Percentiles rank a stretch among this genome's conserved stretches.
Evolutionary conservation across 2,888 invertebrate genomes (phyloP).

Genomic region (Tachina grossa): DNA sequence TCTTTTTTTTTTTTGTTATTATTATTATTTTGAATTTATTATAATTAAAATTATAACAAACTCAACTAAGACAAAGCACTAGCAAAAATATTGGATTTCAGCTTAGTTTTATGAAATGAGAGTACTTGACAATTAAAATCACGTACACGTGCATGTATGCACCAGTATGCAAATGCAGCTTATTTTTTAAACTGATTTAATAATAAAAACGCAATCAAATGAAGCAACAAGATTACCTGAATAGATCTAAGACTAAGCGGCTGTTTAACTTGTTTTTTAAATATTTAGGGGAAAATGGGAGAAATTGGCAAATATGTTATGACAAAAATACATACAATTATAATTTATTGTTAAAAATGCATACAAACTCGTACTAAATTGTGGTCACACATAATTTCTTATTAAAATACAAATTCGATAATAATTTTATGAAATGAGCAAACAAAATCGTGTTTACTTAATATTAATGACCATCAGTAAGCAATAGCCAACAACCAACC

Average conservation of each 20-base stretch:
- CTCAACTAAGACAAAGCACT: no score
- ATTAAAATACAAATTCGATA: slow-evolving; percentile 19
- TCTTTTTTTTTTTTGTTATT: no score
- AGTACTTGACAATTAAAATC: no score
- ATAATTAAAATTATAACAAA: no score
- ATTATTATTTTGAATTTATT: no score
- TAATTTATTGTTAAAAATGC: background rate
- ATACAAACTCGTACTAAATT: slow-evolving; percentile 9
- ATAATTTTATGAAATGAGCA: slow-evolving; percentile 12
- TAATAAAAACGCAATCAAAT: background rate
- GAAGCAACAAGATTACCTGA: background rate
- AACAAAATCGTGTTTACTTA: slow-evolving; percentile 30
- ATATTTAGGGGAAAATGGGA: slow-evolving; percentile 13
- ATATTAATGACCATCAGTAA: slow-evolving; percentile 14
- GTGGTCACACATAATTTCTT: slow-evolving; percentile 30
- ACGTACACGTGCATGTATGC: no score
- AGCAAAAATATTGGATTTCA: no score
- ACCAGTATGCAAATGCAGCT: no score
- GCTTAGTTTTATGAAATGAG: no score
- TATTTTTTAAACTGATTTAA: background rate
- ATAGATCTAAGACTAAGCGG: background rate
- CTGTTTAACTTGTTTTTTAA: background rate
- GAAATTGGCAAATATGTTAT: slow-evolving; percentile 24
- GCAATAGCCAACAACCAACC: background rate
- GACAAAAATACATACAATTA: background rate